Base-by-base conservation (phyloP, 2,797 vertebrate species). In the Sylvia borin region DNA sequence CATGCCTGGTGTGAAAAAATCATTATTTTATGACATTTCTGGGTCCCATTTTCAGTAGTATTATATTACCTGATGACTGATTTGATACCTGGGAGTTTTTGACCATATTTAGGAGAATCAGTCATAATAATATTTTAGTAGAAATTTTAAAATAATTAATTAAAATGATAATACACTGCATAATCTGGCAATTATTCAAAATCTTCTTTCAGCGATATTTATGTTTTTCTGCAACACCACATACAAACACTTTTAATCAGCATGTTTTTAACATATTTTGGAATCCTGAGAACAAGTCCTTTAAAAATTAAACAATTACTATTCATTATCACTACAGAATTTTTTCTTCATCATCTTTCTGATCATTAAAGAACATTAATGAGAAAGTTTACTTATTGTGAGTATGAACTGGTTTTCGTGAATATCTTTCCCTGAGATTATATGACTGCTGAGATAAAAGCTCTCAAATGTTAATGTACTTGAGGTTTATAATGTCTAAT, bases 391-490 rank as follows among this genome's bases (percentile, higher is more conserved):
- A 76, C 7, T 57, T 6, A 1, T 68, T 60, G 34, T 72, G 24
- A 87, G 13, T 72, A 47, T 68, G 70, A 92, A 27, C 53, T 89
- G 51, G 16, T 85, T 93, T 87, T 87, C 90, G 87, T 82, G 21
- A 82, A 71, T 82, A 16, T 82, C 71, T 94, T 91, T 93, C 67
- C 54, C 57, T 22, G 31, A 83, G 71, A 40, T 64, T 79, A 6
- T 67, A 62, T 45, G 60, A 89, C 48, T 83, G 32, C 38, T 85
- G 62, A 58, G 22, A 79, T 58, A 51, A 94, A 95, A 95, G 73
- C 31, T 74, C 32, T 82, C 60, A 89, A 95, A 82, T 82, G 80
- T 71, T 95, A 94, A 89, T 89, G 61, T 80, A 92, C 60, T 93
- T 85, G 80, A 91, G 84, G 57, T 94, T 95, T 92, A 32, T 55